Evolutionary conservation across 2,888 invertebrate species (phyloP), one percentile per base, ranked within the genome.

Genomic region (Scrobipalpa atriplicella): DNA sequence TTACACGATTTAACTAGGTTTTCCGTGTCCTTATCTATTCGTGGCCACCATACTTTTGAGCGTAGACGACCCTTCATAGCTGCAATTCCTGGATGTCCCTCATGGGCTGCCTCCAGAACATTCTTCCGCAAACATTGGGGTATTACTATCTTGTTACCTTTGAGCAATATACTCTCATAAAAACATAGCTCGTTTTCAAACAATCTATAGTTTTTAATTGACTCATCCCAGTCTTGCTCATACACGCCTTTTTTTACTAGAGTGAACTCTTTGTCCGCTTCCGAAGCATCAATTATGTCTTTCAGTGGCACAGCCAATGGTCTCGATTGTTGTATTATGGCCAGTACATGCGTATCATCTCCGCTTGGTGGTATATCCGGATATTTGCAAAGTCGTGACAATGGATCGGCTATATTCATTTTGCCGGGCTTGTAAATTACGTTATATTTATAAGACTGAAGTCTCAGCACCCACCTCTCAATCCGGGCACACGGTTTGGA

Each of bases 11-110:
- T 73, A 0, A 69, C n/a, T n/a, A n/a, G n/a, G 9, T 56, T 63
- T 66, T 73, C 72, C 0, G 67, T 75, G 38, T 80, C 80, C 65
- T 70, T 73, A 66, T 84, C 81, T 6, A 75, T 74, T 61, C 72
- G 75, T 9, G 80, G 79, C 80, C 83, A 83, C 80, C 82, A 84
- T 3, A 82, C 84, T 71, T 84, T 84, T 0, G 78, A 73, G 5
- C 84, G 63, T 1, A 84, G 0, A 77, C 79, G 1, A 81, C 78
- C 2, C 82, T n/a, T n/a, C n/a, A n/a, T n/a, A n/a, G n/a, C n/a
- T n/a, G n/a, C n/a, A n/a, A n/a, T n/a, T n/a, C n/a, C 82, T 0
- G 81, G 82, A 52, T 85, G 60, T 1, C 60, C 60, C n/a, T 60
- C 60, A 83, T 68, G 84, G 3, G 74, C 74, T 0, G 73, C 71